Evolutionary conservation across 2,113 vertebrate species (phyloP).

Genomic region (Triplophysa siluroides): DNA sequence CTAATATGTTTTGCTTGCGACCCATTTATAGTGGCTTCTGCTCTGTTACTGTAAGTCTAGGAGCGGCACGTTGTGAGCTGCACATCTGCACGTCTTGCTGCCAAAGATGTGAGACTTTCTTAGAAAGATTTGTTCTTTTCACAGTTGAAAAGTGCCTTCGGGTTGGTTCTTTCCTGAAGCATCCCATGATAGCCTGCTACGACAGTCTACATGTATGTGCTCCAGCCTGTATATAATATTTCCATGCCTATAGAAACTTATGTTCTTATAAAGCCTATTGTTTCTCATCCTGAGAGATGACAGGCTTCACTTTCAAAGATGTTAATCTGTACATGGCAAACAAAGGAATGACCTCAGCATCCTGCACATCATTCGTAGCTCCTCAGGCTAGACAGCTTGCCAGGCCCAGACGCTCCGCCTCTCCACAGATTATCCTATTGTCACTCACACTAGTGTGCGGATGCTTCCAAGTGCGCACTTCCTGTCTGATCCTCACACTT

Average conservation of each 20-base stretch:
- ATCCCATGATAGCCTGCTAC: not conserved
- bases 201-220: not conserved
- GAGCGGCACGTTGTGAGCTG: not conserved
- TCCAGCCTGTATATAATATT: not conserved
- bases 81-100: not conserved
- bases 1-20: conserved; percentile 40
- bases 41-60: conserved; percentile 19
- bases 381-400: conserved; percentile 13
- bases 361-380: conserved; percentile 17
- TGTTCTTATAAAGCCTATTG: not conserved
- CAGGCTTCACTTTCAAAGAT: not conserved
- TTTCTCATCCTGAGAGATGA: conserved; percentile 11
- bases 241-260: not conserved
- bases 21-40: conserved; percentile 3
- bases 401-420: not conserved
- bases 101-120: not conserved
- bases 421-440: conserved; percentile 31
- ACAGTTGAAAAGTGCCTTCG: not conserved
- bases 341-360: not conserved
- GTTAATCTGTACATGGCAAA: not conserved
- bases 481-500: conserved; percentile 27
- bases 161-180: not conserved
- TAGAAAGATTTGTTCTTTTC: not conserved
- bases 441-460: not conserved
- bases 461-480: conserved; percentile 2